A percentile compares a stretch with the other conserved stretches of the same genome.
Conservation (phyloP, 2,113 vertebrate species). For the Gymnarchus niloticus region DNA sequence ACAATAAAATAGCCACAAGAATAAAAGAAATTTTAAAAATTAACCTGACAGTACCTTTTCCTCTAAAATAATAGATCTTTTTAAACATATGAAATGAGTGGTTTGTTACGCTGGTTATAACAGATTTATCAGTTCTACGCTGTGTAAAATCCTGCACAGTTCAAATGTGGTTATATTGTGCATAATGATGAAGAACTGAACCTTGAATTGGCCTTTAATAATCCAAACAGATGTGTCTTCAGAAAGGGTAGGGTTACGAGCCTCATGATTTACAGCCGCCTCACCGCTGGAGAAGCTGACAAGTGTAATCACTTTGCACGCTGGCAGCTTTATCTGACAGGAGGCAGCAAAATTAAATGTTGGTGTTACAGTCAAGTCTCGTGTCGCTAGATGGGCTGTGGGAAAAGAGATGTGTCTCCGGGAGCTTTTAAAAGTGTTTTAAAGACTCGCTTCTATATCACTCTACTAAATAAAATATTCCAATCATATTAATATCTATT, state of each 20-base stretch:
- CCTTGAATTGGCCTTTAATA: constrained; percentile 8
- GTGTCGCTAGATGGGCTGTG: constrained; percentile 28
- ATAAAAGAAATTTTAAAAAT: background rate
- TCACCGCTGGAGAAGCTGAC: constrained; percentile 48
- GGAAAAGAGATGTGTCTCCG: background rate
- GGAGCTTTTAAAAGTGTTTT: background rate
- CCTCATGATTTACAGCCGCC: constrained; percentile 52
- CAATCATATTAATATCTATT: background rate
- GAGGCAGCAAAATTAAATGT: constrained; percentile 59
- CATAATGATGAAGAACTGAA: background rate
- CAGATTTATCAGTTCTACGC: background rate
- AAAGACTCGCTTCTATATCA: background rate
- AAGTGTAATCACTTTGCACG: constrained; percentile 57
- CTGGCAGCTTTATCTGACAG: constrained; percentile 47
- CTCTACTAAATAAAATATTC: background rate
- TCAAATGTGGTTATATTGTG: background rate
- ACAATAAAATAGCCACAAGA: background rate
- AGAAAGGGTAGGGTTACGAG: constrained; percentile 26
- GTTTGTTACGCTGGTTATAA: background rate
- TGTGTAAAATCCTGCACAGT: background rate
- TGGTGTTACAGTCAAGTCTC: constrained; percentile 54
- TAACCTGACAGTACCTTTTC: background rate
- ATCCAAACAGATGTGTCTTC: constrained; percentile 17
- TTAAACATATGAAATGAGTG: background rate
- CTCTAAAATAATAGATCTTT: background rate